phyloP scores from a whole-genome alignment of 2,888 invertebrate genomes.

The Amphipyra tragopoginis region DNA sequence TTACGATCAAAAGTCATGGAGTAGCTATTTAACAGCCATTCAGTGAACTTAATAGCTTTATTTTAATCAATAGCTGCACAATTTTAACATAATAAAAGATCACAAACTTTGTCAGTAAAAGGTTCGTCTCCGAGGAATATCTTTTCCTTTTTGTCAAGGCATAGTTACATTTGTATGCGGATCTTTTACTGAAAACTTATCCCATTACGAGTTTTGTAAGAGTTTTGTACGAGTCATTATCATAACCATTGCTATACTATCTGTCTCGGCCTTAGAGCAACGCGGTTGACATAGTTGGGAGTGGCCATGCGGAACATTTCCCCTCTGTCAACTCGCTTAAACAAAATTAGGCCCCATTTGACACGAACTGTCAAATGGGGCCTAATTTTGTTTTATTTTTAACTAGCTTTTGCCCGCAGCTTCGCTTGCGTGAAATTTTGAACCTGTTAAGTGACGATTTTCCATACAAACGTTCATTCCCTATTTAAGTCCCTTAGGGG shows the following conservation, averaged over 20 bases:
- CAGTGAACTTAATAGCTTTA: conserved; percentile 19
- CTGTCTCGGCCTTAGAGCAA: too few species aligned
- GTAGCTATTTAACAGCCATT: conserved; percentile 4
- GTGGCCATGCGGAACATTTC: too few species aligned
- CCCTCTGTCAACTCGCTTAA: too few species aligned
- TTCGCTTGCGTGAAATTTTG: too few species aligned
- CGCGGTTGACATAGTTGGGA: too few species aligned
- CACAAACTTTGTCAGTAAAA: conserved; percentile 38
- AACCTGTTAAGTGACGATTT: too few species aligned
- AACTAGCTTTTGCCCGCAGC: too few species aligned
- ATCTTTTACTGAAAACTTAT: conserved; percentile 67
- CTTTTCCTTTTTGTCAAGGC: conserved; percentile 41
- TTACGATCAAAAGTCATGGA: conserved; percentile 10
- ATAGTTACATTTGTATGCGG: conserved; percentile 68
- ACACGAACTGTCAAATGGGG: too few species aligned
- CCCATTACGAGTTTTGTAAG: conserved; percentile 63
- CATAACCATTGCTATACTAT: conserved; percentile 44
- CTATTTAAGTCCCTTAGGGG: too few species aligned
- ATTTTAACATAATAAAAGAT: conserved; percentile 39
- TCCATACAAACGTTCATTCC: too few species aligned
- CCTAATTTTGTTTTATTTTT: too few species aligned
- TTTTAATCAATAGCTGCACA: conserved; percentile 37
- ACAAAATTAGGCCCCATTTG: too few species aligned
- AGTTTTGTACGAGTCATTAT: conserved; percentile 47
- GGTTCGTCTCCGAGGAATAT: conserved; percentile 24